These are phyloP conservation scores for Pararge aegeria DNA, from an alignment of 1,140 invertebrate genomes.

Conservation along the genomic window DNA sequence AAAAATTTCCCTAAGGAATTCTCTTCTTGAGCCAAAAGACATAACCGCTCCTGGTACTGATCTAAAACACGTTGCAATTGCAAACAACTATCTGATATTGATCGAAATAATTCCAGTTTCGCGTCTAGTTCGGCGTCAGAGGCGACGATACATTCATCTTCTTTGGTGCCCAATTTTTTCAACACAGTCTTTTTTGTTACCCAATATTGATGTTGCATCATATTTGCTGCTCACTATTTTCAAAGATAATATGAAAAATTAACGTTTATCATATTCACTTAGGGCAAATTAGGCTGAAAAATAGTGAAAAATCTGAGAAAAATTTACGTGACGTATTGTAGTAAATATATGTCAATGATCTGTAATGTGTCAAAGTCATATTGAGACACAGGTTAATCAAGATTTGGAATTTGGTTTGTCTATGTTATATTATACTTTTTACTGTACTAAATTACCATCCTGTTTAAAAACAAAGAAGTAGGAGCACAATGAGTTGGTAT, in stretches of 20 bases:
- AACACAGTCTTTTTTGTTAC: conserved; percentile 98
- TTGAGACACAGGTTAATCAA: too few species aligned
- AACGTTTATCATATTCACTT: not conserved
- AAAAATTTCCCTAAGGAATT: conserved; percentile 96
- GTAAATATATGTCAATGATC: not conserved
- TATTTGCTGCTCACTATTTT: conserved; percentile 35
- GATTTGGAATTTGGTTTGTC: too few species aligned
- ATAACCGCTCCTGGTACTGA: conserved; percentile 95
- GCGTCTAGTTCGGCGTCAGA: conserved; percentile 98
- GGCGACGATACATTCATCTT: conserved; percentile 97
- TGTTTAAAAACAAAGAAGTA: too few species aligned
- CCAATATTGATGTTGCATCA: conserved; percentile 98
- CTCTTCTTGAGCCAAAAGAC: conserved; percentile 97
- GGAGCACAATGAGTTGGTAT: too few species aligned
- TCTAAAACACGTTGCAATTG: conserved; percentile 95
- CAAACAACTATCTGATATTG: conserved; percentile 95
- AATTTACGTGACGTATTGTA: not conserved
- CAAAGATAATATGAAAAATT: not conserved
- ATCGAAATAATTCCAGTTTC: conserved; percentile 97
- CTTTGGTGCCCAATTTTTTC: conserved; percentile 97
- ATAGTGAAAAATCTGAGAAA: conserved; percentile 1
- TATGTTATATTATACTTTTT: too few species aligned
- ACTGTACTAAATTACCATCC: too few species aligned
- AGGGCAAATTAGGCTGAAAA: not conserved
- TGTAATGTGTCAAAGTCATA: not conserved